Percentiles rank a stretch among this genome's conserved stretches.
Conservation (phyloP, 2,113 vertebrate genomes). For the Greenwoodochromis staneri region DNA sequence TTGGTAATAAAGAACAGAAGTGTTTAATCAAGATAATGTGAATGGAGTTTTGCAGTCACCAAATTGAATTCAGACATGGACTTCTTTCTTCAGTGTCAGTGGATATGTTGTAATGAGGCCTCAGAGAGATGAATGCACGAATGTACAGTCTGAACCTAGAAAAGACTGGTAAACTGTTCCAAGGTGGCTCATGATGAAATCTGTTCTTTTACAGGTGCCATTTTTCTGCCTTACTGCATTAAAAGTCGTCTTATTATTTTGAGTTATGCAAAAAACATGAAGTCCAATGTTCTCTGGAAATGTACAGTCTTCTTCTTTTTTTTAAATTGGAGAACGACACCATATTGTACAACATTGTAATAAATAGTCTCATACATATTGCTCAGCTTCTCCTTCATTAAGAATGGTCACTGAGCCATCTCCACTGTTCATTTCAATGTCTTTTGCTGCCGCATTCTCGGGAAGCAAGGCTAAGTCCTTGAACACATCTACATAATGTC, state of each 20-base stretch:
- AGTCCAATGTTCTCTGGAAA: constrained; percentile 53
- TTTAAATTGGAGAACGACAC: constrained; percentile 30
- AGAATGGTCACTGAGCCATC: constrained; percentile 78
- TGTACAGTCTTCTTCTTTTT: constrained; percentile 44
- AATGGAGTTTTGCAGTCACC: constrained; percentile 16
- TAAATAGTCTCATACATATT: constrained; percentile 87
- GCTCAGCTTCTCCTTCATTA: constrained; percentile 88
- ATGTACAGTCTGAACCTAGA: constrained; percentile 3
- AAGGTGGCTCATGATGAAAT: constrained; percentile 28
- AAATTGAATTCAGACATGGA: constrained; percentile 39
- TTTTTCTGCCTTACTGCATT: constrained; percentile 74
- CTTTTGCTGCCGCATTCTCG: constrained; percentile 78
- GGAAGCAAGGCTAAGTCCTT: constrained; percentile 94
- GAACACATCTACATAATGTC: constrained; percentile 97
- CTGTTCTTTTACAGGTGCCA: constrained; percentile 31
- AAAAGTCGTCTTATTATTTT: constrained; percentile 68
- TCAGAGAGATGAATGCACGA: constrained; percentile 2
- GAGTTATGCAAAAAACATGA: constrained; percentile 37
- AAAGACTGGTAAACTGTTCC: constrained; percentile 51
- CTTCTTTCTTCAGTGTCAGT: constrained; percentile 1
- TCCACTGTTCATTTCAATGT: constrained; percentile 82
- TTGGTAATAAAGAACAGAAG: constrained; percentile 45
- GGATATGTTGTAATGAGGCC: constrained; percentile 15
- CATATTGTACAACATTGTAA: constrained; percentile 56
- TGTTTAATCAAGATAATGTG: constrained; percentile 41